phyloP scores from a whole-genome alignment of 2,888 invertebrate genomes.

The Priocnemis perturbator region DNA sequence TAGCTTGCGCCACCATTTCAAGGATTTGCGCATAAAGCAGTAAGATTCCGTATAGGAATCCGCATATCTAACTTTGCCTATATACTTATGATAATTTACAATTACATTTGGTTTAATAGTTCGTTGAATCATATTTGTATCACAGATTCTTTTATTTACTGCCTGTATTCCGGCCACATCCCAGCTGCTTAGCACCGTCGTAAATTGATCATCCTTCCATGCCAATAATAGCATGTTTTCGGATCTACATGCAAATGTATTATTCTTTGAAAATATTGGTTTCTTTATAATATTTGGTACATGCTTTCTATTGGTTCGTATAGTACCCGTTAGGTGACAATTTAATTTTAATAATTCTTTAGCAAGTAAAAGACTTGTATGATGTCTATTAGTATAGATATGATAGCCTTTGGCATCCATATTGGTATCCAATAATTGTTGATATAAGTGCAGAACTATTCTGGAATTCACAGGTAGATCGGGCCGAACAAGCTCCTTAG shows the following conservation, averaged over 20 bases:
- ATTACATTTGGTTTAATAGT: slow-evolving; percentile 25
- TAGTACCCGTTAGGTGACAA: slow-evolving; percentile 42
- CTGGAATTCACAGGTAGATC: slow-evolving; percentile 25
- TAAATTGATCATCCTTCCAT: slow-evolving; percentile 35
- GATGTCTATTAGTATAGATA: slow-evolving; percentile 30
- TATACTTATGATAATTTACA: slow-evolving; percentile 21
- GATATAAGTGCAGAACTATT: slow-evolving; percentile 35
- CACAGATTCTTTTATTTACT: slow-evolving; percentile 21
- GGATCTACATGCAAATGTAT: slow-evolving; percentile 24
- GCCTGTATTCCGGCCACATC: slow-evolving; percentile 10
- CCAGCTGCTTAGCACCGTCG: slow-evolving; percentile 32
- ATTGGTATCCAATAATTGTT: slow-evolving; percentile 26
- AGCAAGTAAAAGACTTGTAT: slow-evolving; percentile 39
- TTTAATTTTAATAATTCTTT: slow-evolving; percentile 44
- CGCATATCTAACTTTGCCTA: slow-evolving; percentile 23
- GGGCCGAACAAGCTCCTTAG: too few relatives aligned
- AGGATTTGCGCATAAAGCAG: slow-evolving; percentile 28
- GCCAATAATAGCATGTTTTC: slow-evolving; percentile 27
- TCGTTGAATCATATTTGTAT: slow-evolving; percentile 1
- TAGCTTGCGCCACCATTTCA: slow-evolving; percentile 60
- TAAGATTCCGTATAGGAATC: slow-evolving; percentile 27
- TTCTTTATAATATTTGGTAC: slow-evolving; percentile 44
- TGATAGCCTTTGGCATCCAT: slow-evolving; percentile 30
- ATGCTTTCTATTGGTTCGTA: slow-evolving; percentile 47
- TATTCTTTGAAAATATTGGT: slow-evolving; percentile 37